Base-by-base conservation (phyloP, 1,140 invertebrate genomes). In the Drosophila triauraria region DNA sequence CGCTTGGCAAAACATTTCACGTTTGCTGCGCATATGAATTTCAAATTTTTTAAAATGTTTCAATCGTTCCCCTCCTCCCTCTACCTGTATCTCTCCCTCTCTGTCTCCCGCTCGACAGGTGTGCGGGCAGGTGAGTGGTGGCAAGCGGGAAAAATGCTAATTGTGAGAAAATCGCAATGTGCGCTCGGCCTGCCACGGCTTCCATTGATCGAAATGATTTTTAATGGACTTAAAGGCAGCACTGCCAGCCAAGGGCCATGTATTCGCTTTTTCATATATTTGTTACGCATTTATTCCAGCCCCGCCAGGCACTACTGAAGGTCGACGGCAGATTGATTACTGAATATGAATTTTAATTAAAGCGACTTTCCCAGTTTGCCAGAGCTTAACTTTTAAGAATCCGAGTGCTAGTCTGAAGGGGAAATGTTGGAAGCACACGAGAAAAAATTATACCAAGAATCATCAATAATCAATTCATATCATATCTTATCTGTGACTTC, bases 41-140 rank as follows among this genome's bases (percentile, higher is more conserved):
- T 90, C 85, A 90, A 90, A 90, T 90, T 90, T 90, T 90, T 90
- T 80, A 87, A 87, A 87, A 87, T 87, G 84, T 88, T 87, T 88
- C 84, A 87, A 87, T 87, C 85, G 64, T 46, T 74, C 56, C 68
- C 76, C 64, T 3, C 4, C 27, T 15, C 20, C 17, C 6, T 35
- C 47, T 32, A 23, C 23, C 15, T n/a, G 3, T 35, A 10, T 35
- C 32, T 35, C 32, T 35, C 32, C 3, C 50, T 4, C 12, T 5
- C 17, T 25, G 3, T n/a, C 13, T 51, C 42, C 62, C 27, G 7
- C 17, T 17, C 40, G 65, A 23, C 69, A 50, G 72, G 53, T 65
- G 25, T 54, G 17, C 43, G 74, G 48, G 25, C 42, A 54, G 62
- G 74, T 56, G 35, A 50, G 27, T 42, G 58, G 32, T 43, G 27